Conservation (phyloP, 2,113 vertebrate genomes). For the Cryptoleucopteryx plumbea region DNA sequence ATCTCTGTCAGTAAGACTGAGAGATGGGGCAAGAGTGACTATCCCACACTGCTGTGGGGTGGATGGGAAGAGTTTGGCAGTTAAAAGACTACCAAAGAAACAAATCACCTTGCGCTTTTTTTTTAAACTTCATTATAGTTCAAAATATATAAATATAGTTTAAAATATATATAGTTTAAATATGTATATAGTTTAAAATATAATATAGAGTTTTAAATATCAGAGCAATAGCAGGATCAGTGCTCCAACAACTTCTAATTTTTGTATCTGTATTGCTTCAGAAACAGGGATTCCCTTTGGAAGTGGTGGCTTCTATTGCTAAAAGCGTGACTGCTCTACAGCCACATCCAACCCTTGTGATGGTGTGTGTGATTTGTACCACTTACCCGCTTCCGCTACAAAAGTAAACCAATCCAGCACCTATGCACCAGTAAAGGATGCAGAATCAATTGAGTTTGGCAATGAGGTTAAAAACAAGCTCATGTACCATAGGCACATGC, state of each 20-base stretch:
- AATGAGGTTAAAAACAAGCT: not conserved
- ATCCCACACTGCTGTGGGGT: not conserved
- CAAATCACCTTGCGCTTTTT: not conserved
- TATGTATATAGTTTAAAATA: not conserved
- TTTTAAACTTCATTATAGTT: not conserved
- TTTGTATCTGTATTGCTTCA: not conserved
- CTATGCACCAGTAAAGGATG: not conserved
- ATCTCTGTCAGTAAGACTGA: not conserved
- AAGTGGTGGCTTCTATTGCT: not conserved
- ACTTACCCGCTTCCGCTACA: not conserved
- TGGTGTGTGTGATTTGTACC: not conserved
- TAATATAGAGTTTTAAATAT: not conserved
- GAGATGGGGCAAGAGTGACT: not conserved
- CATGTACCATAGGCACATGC: fast-evolving
- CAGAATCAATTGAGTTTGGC: not conserved
- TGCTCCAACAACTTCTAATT: not conserved
- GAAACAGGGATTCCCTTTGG: not conserved
- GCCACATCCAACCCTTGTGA: not conserved
- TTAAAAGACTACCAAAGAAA: not conserved
- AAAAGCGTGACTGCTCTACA: not conserved
- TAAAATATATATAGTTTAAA: not conserved
- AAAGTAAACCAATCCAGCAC: not conserved
- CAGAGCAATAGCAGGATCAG: not conserved
- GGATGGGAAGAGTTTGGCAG: not conserved
- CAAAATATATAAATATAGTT: not conserved